Percentiles rank a stretch among this genome's conserved stretches.
Evolutionary conservation across 2,113 vertebrate genomes (phyloP).

Genomic region (Propithecus coquereli): DNA sequence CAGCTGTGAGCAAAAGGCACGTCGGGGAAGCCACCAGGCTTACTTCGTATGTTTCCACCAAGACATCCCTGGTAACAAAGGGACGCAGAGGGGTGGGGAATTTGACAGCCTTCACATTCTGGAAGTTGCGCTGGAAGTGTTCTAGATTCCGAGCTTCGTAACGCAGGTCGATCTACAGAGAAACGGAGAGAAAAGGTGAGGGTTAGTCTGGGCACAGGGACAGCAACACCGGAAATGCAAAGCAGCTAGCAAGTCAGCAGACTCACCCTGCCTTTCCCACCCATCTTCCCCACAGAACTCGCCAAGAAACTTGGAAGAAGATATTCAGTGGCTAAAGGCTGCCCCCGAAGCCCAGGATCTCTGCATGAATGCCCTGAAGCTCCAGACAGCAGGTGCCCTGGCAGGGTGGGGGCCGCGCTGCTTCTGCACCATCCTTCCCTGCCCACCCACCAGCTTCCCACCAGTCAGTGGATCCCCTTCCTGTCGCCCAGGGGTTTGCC

Average conservation of each 20-base stretch:
- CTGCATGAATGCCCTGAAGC: not conserved
- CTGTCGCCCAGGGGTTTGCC: not conserved
- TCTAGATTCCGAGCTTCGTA: slow-evolving; percentile 94
- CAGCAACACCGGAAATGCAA: not conserved
- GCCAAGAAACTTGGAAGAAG: not conserved
- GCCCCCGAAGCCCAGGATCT: accelerated
- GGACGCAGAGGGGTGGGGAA: slow-evolving; percentile 93
- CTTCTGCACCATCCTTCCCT: not conserved
- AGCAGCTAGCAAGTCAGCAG: no score
- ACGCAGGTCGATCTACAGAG: slow-evolving; percentile 91
- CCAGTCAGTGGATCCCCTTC: not conserved
- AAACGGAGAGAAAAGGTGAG: not conserved
- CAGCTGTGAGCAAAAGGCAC: not conserved
- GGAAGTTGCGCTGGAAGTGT: slow-evolving; percentile 91
- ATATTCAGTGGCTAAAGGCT: not conserved
- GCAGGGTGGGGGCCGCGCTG: not conserved
- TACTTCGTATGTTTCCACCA: slow-evolving; percentile 97
- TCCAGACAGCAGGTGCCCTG: not conserved
- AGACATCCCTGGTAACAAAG: slow-evolving; percentile 89
- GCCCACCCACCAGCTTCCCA: not conserved
- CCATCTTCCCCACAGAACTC: not conserved
- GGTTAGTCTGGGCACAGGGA: not conserved
- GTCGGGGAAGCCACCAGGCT: not conserved
- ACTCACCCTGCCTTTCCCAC: not conserved
- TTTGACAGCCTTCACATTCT: slow-evolving; percentile 87